phyloP scores from a whole-genome alignment of 2,113 vertebrate species.

The Passer montanus region DNA sequence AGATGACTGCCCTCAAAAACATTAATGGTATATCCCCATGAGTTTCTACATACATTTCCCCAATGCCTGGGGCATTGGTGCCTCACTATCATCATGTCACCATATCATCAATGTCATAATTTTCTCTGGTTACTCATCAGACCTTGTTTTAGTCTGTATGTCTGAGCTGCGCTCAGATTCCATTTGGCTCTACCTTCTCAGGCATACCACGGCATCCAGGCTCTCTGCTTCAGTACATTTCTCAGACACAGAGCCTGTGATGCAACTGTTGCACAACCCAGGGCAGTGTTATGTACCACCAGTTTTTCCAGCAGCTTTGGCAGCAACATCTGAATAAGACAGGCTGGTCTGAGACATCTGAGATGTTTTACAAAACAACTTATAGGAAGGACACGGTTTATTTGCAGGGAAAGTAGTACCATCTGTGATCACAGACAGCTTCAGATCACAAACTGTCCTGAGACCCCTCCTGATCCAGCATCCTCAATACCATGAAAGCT shows the following conservation, averaged over 20 bases:
- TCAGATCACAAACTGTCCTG: background rate
- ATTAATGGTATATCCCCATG: background rate
- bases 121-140: background rate
- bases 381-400: background rate
- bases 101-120: background rate
- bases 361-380: background rate
- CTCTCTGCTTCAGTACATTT: background rate
- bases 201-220: background rate
- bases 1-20: background rate
- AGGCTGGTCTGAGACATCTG: background rate
- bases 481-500: background rate
- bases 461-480: background rate
- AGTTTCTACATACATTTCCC: background rate
- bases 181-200: background rate
- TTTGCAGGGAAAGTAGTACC: background rate
- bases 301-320: background rate
- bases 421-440: background rate
- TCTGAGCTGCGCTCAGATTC: background rate
- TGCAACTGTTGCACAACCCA: background rate
- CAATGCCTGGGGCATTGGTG: background rate
- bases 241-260: background rate
- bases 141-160: background rate
- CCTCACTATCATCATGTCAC: background rate
- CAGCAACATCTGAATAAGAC: background rate
- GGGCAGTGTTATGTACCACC: rapidly evolving